Base-by-base conservation (phyloP, 2,113 vertebrate genomes). In the Barbus barbus region DNA sequence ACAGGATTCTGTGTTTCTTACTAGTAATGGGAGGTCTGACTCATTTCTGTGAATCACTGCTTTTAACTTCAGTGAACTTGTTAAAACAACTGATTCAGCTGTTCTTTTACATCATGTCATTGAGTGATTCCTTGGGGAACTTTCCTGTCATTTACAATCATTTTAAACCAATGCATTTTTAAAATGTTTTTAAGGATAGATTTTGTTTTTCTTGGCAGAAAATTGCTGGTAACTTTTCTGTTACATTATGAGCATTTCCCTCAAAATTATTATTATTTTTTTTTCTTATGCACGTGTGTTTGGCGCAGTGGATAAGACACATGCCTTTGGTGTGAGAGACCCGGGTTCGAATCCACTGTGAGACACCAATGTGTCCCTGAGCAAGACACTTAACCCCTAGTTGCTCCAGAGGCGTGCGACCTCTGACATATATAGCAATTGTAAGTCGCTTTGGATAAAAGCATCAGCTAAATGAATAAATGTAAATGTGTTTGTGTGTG, bases 11-110 rank as follows among this genome's bases (percentile, higher is more conserved):
- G 71, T 26, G n/a, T 71, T 71, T 71, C 12, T 4, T 14, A 24
- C n/a, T 73, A 26, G 41, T 46, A 46, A 73, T 73, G 38, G 71
- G 5, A 44, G 4, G 41, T 18, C 9, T 73, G 41, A 73, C 20
- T 73, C 71, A 26, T 20, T 65, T 65, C 63, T 65, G 61, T 69
- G 33, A 69, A 22, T 72, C 69, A 44, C 36, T 69, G 20, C 65
- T 69, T 22, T 36, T 22, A 69, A 69, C n/a, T 58, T 63, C 60
- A 26, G 26, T 63, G 24, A 28, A 63, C 60, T 63, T 22, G 67
- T 71, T 69, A 69, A 36, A 69, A 69, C 33, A 41, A 72, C 69
- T 24, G 38, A 41, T 72, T 72, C 69, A 44, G 38, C 38, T 44
- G 22, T 72, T 72, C 36, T 72, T 72, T 72, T 72, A 72, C n/a